Evolutionary conservation across 1,140 invertebrate genomes (phyloP), one percentile per base, ranked within the genome.

Genomic region (Bathynomus jamesi): DNA sequence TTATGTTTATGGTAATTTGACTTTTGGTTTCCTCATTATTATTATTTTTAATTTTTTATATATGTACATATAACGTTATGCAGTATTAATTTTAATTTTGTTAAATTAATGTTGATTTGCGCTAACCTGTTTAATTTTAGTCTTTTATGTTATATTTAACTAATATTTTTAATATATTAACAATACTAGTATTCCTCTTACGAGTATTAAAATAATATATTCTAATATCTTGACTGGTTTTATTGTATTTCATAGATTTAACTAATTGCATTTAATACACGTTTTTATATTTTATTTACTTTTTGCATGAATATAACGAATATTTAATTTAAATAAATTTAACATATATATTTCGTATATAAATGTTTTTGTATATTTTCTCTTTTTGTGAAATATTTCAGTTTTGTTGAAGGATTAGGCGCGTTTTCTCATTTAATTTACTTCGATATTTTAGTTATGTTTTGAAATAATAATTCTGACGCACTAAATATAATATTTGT

Each of bases 141-240:
- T 24, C 11, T 0, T 2, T 65, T 5, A 0, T 28, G 5, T 27
- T 64, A 27, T 27, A 17, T 21, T 2, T 63, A 4, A 64, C 17
- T 28, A 27, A 27, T 28, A 64, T 28, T 28, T 27, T 28, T 29
- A 64, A 8, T 29, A 28, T 64, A 28, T 63, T 28, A 63, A 13
- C 24, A 63, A 21, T 28, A 27, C 27, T 28, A 63, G n/a, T 63
- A 63, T 63, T 63, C n/a, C 24, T 63, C n/a, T 63, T 28, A 63
- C 24, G n/a, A 28, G 10, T 28, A 65, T 10, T 65, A 29, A 28
- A n/a, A 65, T 28, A 2, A 65, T 25, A 11, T 13, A 28, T 21
- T 28, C n/a, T 65, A 65, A 28, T 28, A 27, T 64, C 28, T 27
- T 64, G 8, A 28, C 17, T 27, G 28, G 5, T 29, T 27, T 64